These are phyloP conservation scores for Ectemnius lituratus DNA, from an alignment of 2,888 invertebrate species.

Conservation along the genomic window DNA sequence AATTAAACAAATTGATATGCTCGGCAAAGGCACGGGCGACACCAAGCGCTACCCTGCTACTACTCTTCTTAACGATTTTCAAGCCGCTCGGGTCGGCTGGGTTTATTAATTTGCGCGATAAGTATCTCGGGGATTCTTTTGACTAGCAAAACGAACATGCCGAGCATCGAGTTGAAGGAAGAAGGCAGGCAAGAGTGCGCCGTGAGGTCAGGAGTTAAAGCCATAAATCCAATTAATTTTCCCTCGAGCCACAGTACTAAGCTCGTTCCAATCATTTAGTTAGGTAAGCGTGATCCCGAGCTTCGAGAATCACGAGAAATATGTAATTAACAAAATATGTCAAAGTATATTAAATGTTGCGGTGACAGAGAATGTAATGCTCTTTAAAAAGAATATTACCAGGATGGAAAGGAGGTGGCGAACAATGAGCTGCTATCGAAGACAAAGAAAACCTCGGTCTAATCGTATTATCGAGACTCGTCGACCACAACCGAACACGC, in stretches of 20 bases:
- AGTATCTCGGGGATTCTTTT: conserved; percentile 29
- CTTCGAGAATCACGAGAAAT: no score
- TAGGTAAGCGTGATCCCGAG: no score
- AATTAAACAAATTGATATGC: not conserved
- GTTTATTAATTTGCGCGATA: conserved; percentile 35
- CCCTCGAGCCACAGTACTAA: conserved; percentile 14
- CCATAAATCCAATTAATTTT: conserved; percentile 48
- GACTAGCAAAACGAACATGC: conserved; percentile 20
- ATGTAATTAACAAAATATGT: no score
- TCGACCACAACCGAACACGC: conserved; percentile 21
- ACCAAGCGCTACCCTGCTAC: no score
- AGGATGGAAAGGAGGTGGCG: not conserved
- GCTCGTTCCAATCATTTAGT: not conserved
- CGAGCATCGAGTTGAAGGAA: conserved; percentile 19
- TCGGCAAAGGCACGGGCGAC: no score
- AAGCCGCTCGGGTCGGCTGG: not conserved
- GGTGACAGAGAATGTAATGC: no score
- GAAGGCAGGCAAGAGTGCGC: not conserved
- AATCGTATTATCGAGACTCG: conserved; percentile 32
- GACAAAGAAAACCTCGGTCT: not conserved
- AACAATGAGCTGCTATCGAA: not conserved
- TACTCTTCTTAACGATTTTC: conserved; percentile 1
- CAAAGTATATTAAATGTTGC: no score
- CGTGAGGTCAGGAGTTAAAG: conserved; percentile 37
- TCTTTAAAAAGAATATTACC: no score